Evolutionary conservation across 2,113 vertebrate species (phyloP), one percentile per base, ranked within the genome.

Genomic region (Marmota monax): DNA sequence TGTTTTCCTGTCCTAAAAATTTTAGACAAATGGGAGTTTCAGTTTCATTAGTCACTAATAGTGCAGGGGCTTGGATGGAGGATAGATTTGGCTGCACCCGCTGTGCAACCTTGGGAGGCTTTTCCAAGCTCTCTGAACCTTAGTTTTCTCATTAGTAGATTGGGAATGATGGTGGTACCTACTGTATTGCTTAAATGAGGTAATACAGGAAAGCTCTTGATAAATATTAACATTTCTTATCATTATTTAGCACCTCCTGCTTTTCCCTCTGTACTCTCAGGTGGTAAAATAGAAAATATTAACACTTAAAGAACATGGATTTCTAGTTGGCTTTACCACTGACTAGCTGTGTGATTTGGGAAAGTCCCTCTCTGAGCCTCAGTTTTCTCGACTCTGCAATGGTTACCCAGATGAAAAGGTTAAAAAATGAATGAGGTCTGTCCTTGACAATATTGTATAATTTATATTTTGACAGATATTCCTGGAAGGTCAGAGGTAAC

Each of bases 341-440:
- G 84, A 85, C 84, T 85, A 73, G 53, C 88, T 88, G 32, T 63
- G 51, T 78, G 29, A 78, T 61, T 85, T 90, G 45, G 39, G 48
- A 48, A 73, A 84, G 25, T 82, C n/a, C 39, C 27, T 32, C 22
- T 77, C 27, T 42, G 32, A 39, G 29, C 32, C 39, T 73, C 23
- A 32, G 48, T 88, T 79, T 92, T 65, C 65, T 89, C 39, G 58
- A 76, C 39, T 84, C 76, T 90, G 42, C 67, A 85, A 79, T 56
- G 93, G 37, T 3, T 72, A 45, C 48, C 73, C 25, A 25, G n/a
- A 61, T 53, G 53, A 76, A 73, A 51, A 78, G 16, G 14, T 74
- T 72, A 37, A 53, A 53, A 87, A 56, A 45, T 53, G 51, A 79
- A 80, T 27, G 32, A 88, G 3, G 9, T 65, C 76, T 93, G 20